These are phyloP conservation scores for Orthonyx spaldingii DNA, from an alignment of 2,113 vertebrate species.

Conservation along the genomic window DNA sequence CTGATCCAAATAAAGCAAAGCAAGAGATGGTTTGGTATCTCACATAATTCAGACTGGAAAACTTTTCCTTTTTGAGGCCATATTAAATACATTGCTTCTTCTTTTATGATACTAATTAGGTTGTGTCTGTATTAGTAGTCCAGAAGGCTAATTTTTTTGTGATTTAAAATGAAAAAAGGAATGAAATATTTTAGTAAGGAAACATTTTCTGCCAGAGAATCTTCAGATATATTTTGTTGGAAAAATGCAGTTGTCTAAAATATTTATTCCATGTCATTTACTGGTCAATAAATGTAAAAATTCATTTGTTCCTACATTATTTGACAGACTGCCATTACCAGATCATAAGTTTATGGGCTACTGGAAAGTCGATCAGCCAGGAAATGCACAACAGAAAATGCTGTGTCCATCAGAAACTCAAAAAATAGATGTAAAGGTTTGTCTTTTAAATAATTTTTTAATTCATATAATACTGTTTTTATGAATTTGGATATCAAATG, in stretches of 20 bases:
- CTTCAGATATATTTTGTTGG: background rate
- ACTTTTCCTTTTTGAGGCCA: background rate
- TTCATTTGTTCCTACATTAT: constrained; percentile 24
- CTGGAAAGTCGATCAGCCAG: constrained; percentile 81
- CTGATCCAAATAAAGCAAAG: background rate
- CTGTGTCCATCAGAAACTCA: constrained; percentile 86
- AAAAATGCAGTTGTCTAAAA: background rate
- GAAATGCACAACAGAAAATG: constrained; percentile 75
- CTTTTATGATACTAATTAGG: background rate
- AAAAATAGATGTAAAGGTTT: constrained; percentile 85
- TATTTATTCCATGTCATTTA: background rate
- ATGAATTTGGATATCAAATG: background rate
- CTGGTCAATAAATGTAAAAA: background rate
- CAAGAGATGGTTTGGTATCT: background rate
- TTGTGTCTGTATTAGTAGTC: background rate
- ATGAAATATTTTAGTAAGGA: background rate
- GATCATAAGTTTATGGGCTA: constrained; percentile 85
- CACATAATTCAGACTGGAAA: background rate
- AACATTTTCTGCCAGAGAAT: background rate
- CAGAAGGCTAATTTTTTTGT: background rate
- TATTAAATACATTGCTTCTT: background rate
- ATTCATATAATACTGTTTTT: background rate
- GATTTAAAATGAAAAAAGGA: background rate
- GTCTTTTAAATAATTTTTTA: background rate
- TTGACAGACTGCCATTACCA: constrained; percentile 85